A percentile compares a stretch with the other conserved stretches of the same genome.
These are phyloP conservation scores for Drosophila littoralis DNA, from an alignment of 1,140 invertebrate genomes.

Conservation along the genomic window DNA sequence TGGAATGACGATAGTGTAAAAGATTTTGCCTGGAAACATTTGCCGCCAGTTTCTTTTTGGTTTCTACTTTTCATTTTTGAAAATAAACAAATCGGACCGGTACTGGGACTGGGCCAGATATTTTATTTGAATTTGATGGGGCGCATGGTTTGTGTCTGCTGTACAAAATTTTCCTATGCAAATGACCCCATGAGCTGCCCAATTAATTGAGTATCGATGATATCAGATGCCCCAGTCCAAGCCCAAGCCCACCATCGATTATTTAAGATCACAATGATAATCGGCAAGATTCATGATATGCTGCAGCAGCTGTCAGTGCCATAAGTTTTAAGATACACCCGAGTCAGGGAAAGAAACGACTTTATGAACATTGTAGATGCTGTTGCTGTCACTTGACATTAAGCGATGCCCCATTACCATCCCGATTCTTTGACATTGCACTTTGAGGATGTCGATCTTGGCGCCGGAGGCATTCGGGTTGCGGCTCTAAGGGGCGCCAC, in stretches of 20 bases:
- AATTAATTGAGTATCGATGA: slow-evolving; percentile 37
- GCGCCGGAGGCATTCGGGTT: slow-evolving; percentile 28
- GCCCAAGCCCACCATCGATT: not conserved
- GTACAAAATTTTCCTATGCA: slow-evolving; percentile 37
- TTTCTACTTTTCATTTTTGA: slow-evolving; percentile 3
- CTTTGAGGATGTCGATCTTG: slow-evolving; percentile 13
- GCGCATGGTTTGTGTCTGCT: slow-evolving; percentile 41
- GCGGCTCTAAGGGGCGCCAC: slow-evolving; percentile 64
- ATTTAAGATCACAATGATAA: slow-evolving; percentile 26
- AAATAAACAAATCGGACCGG: slow-evolving; percentile 56
- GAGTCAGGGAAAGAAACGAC: not conserved
- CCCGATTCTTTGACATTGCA: slow-evolving; percentile 16
- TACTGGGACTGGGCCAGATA: slow-evolving; percentile 10
- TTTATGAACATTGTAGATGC: slow-evolving; percentile 12
- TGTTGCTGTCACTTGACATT: slow-evolving; percentile 41
- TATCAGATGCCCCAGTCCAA: slow-evolving; percentile 5
- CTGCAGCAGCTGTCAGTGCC: slow-evolving; percentile 35
- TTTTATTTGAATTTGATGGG: slow-evolving; percentile 57
- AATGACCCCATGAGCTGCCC: slow-evolving; percentile 21
- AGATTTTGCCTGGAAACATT: slow-evolving; percentile 20
- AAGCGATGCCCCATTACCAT: slow-evolving; percentile 15
- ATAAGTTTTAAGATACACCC: not conserved
- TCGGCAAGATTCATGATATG: slow-evolving; percentile 3
- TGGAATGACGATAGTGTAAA: slow-evolving; percentile 48
- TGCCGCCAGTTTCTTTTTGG: not conserved